Evolutionary conservation across 1,140 invertebrate genomes (phyloP), one percentile per base, ranked within the genome.

Genomic region (Neoseiulus cucumeris): DNA sequence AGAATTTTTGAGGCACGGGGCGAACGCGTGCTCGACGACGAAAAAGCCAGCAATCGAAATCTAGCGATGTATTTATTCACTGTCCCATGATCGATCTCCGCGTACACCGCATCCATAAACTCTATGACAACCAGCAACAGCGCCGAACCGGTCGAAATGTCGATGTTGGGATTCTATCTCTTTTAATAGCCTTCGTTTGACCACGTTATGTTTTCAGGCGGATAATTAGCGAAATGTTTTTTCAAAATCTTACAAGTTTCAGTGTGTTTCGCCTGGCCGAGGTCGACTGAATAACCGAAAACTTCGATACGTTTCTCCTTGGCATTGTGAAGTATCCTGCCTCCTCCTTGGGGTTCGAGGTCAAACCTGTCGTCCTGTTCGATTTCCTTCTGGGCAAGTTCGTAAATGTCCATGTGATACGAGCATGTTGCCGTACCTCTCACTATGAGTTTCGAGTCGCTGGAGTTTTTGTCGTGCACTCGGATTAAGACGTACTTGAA

Each of bases 401-500:
- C 51, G 51, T 59, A 59, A 25, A 59, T 59, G 51, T 59, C 51
- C 51, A 59, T 18, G 22, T 59, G 51, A 25, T 59, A 59, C 22
- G 51, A 59, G 22, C 51, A 59, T 2, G 17, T 18, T 59, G 51
- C 51, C 14, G 22, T 17, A 30, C 66, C 66, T 18, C 66, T 29
- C 1, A 66, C 39, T 14, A 66, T 64, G 1, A 66, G 45, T 25
- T 66, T 66, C 45, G 42, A 22, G 17, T 41, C 55, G 29, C 22
- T 7, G 1, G n/a, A 18, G 6, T 30, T 28, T 12, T 64, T 33
- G 28, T 66, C 55, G 45, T 44, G 41, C 12, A 68, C 64, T 30
- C 51, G 20, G 14, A 64, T 66, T 42, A 45, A 25, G 17, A 67
- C 59, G 29, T 65, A 67, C 64, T 65, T 65, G 64, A 67, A 67